phyloP scores from a whole-genome alignment of 2,797 vertebrate species.

The Myripristis jacobus region DNA sequence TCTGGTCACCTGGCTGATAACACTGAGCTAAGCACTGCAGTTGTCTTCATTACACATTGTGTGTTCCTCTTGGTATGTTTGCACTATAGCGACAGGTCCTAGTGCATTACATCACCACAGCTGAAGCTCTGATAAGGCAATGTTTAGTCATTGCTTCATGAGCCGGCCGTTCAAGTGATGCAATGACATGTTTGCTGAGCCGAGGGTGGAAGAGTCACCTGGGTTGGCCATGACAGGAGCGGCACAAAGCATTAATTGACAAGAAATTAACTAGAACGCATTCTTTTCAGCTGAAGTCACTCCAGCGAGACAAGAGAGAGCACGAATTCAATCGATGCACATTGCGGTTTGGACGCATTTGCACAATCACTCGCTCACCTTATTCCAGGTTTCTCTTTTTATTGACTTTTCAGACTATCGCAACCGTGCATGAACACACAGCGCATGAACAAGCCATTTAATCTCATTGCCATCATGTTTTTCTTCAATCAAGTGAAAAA shows the following conservation, averaged over 20 bases:
- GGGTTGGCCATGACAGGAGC: conserved; percentile 30
- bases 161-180: conserved; percentile 55
- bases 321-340: too few relatives aligned
- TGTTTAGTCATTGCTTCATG: conserved; percentile 70
- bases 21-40: conserved; percentile 28
- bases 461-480: too few relatives aligned
- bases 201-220: conserved; percentile 32
- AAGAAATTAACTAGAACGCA: background rate
- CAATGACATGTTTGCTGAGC: conserved; percentile 68
- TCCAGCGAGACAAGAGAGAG: too few relatives aligned
- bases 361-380: too few relatives aligned
- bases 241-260: background rate
- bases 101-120: conserved; percentile 68
- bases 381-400: too few relatives aligned
- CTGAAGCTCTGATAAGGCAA: conserved; percentile 63
- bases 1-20: conserved; percentile 17
- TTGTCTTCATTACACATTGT: conserved; percentile 39
- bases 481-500: too few relatives aligned
- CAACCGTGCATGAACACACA: background rate
- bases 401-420: too few relatives aligned
- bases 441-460: too few relatives aligned
- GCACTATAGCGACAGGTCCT: conserved; percentile 59
- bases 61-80: conserved; percentile 60
- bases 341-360: too few relatives aligned
- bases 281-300: too few relatives aligned